Conservation (phyloP, 1,140 invertebrate species). For the Hermetia illucens region DNA sequence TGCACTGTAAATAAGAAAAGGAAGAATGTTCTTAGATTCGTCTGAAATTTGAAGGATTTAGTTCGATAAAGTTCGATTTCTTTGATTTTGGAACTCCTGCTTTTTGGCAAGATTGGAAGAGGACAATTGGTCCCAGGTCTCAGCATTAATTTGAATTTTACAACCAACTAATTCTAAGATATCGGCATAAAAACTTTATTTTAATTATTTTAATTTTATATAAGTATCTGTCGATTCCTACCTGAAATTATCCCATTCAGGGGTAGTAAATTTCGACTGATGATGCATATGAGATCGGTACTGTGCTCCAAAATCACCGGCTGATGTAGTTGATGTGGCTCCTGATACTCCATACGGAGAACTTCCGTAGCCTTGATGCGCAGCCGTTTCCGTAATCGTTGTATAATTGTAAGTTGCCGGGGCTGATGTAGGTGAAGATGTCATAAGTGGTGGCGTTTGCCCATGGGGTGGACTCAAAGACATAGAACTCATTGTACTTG, state of each 20-base stretch:
- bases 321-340: neutral
- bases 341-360: neutral
- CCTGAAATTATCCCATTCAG: slow-evolving; percentile 8
- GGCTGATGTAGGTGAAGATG: neutral
- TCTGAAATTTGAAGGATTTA: too few species aligned
- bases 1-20: slow-evolving; percentile 6
- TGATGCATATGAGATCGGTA: slow-evolving; percentile 2
- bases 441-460: neutral
- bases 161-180: too few species aligned
- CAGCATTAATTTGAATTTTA: too few species aligned
- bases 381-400: slow-evolving; percentile 1
- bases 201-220: too few species aligned
- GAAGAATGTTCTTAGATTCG: too few species aligned
- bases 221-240: slow-evolving; percentile 2
- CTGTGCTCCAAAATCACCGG: neutral
- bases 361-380: neutral
- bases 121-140: too few species aligned
- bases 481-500: slow-evolving; percentile 3
- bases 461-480: slow-evolving; percentile 5
- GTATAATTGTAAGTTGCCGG: neutral
- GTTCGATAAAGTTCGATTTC: too few species aligned
- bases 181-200: too few species aligned
- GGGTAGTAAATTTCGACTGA: neutral
- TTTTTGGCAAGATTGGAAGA: too few species aligned
- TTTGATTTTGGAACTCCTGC: too few species aligned